Conservation (phyloP, 2,797 vertebrate genomes). For the Acomys russatus region DNA sequence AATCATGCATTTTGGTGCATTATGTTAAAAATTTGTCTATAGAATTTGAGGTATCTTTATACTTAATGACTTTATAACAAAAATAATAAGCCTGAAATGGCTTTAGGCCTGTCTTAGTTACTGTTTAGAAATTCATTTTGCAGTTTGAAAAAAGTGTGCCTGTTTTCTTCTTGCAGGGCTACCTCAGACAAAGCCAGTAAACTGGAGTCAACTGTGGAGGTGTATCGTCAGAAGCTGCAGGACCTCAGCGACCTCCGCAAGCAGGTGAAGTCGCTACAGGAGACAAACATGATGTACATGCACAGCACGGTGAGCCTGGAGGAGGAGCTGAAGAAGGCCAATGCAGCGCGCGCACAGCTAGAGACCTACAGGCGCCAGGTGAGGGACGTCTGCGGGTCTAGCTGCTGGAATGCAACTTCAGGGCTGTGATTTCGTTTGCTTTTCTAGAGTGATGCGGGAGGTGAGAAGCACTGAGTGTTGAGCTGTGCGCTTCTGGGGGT, state of each 20-base stretch:
- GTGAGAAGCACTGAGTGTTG: not conserved
- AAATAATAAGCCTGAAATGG: conserved; percentile 17
- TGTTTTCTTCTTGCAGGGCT: conserved; percentile 68
- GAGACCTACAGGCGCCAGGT: conserved; percentile 98
- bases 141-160: not conserved
- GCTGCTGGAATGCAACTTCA: not conserved
- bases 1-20: conserved; percentile 29
- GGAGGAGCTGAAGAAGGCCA: conserved; percentile 98
- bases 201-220: conserved; percentile 95
- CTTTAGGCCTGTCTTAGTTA: not conserved
- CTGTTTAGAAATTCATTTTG: conserved; percentile 45
- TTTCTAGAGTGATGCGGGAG: not conserved
- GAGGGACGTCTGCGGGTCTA: conserved; percentile 25
- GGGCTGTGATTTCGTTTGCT: not conserved
- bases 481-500: not conserved
- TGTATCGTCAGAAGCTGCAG: conserved; percentile 97
- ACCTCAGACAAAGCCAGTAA: conserved; percentile 96
- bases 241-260: conserved; percentile 96
- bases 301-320: conserved; percentile 97
- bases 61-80: conserved; percentile 39
- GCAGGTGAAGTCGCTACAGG: conserved; percentile 97
- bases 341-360: conserved; percentile 95
- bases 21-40: not conserved
- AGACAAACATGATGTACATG: conserved; percentile 99
- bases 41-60: conserved; percentile 43